Base-by-base conservation (phyloP, 2,888 invertebrate genomes). In the Rhimphoctona megacephalus region DNA sequence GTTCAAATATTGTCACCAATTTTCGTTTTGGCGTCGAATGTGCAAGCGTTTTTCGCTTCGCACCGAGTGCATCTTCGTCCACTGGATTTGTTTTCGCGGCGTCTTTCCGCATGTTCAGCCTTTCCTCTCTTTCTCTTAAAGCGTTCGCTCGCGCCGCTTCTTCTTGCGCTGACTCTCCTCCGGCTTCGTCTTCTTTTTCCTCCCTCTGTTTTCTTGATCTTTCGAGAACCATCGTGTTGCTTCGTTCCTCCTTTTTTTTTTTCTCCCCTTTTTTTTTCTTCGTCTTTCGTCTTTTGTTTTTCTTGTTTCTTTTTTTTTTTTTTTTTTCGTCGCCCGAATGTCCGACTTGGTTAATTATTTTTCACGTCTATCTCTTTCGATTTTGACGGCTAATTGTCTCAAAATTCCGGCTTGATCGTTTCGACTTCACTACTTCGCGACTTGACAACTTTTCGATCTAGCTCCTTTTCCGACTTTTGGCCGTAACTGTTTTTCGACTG, bases 401-500 rank as follows among this genome's bases (percentile, higher is more conserved):
- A 67, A 67, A 67, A 67, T 67, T 67, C 39, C 67, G 39, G 39
- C 67, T 67, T 67, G 67, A 67, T 14, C 67, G 67, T 67, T 67
- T 67, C 39, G 39, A 67, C 36, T 67, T 19, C 30, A 67, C 67
- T 19, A 36, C 67, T 67, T 67, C n/a, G 36, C 67, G 36, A 67
- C 67, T 36, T 67, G 17, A 39, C 67, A 67, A 39, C 39, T 46
- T 67, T 39, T 67, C 67, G 67, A 19, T 39, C 39, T 39, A 19
- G 39, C 39, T 39, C 36, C 67, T 67, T 61, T 22, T 61, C 3
- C 61, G 61, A 61, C 61, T 61, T 61, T 25, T 25, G 19, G 8
- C 30, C 61, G 1, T 61, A 4, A 61, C 61, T 22, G 19, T 25
- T 61, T 61, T 61, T 61, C 25, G 22, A 14, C 25, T 25, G 25